These are phyloP conservation scores for Autographa gamma DNA, from an alignment of 2,888 invertebrate species.

Conservation along the genomic window DNA sequence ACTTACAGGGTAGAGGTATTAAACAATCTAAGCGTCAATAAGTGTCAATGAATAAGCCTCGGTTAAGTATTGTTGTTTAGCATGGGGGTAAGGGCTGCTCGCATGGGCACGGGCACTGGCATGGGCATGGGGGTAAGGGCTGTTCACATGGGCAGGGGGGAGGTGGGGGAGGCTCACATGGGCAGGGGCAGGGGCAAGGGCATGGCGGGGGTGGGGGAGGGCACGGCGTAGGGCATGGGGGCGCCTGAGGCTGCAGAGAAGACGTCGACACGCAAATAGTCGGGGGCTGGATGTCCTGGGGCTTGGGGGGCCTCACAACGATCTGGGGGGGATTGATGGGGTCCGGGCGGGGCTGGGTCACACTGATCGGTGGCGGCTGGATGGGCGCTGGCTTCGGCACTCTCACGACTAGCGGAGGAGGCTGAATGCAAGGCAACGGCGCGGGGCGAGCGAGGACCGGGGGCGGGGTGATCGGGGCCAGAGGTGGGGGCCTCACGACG, in stretches of 20 bases:
- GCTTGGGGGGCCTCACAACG: slow-evolving; percentile 67
- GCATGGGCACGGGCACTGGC: slow-evolving; percentile 26
- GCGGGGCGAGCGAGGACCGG: slow-evolving; percentile 73
- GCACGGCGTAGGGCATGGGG: not conserved
- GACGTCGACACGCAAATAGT: slow-evolving; percentile 61
- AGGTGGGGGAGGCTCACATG: slow-evolving; percentile 3
- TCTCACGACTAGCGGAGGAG: slow-evolving; percentile 70
- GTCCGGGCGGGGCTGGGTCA: slow-evolving; percentile 66
- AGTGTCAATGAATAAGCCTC: slow-evolving; percentile 21
- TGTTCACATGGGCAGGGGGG: slow-evolving; percentile 28
- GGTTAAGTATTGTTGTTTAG: slow-evolving; percentile 28
- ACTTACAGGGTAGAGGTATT: not conserved
- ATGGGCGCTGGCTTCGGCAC: slow-evolving; percentile 66
- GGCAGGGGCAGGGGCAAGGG: slow-evolving; percentile 14
- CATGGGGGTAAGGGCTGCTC: slow-evolving; percentile 36
- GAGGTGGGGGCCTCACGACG: slow-evolving; percentile 64
- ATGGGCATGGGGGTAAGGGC: slow-evolving; percentile 17
- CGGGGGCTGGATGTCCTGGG: slow-evolving; percentile 67
- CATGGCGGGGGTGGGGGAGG: not conserved
- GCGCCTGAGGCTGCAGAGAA: slow-evolving; percentile 30
- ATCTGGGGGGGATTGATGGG: slow-evolving; percentile 70
- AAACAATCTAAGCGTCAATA: not conserved
- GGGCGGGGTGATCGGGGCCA: slow-evolving; percentile 67
- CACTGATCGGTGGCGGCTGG: slow-evolving; percentile 68
- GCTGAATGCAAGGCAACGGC: slow-evolving; percentile 64